Conservation (phyloP, 2,113 vertebrate species). For the Mormoops blainvillei region DNA sequence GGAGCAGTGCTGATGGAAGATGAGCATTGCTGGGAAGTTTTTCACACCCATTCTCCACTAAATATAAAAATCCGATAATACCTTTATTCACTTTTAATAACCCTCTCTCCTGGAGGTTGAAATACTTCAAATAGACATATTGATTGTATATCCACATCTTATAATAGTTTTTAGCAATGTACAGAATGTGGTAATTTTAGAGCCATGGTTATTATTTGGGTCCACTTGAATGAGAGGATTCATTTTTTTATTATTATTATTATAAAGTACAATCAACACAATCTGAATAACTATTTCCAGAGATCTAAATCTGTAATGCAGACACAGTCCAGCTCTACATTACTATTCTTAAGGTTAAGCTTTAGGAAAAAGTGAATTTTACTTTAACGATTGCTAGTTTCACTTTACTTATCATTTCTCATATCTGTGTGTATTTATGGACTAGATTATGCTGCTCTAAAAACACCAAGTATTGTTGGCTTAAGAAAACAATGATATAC, state of each 20-base stretch:
- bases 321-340: background rate
- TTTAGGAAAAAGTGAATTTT: background rate
- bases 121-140: background rate
- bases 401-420: background rate
- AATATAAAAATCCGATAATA: background rate
- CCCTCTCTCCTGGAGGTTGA: background rate
- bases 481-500: background rate
- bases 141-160: background rate
- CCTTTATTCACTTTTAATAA: background rate
- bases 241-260: no score
- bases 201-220: background rate
- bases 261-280: background rate
- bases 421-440: background rate
- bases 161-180: background rate
- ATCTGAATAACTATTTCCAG: background rate
- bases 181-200: background rate
- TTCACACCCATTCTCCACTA: background rate
- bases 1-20: background rate
- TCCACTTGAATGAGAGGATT: background rate
- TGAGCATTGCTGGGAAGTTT: background rate
- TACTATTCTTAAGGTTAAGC: background rate
- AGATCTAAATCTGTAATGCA: background rate
- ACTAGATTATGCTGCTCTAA: background rate
- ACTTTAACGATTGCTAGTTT: background rate
- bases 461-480: background rate